These are phyloP conservation scores for Oedothorax gibbosus DNA, from an alignment of 1,140 invertebrate species.

Conservation along the genomic window DNA sequence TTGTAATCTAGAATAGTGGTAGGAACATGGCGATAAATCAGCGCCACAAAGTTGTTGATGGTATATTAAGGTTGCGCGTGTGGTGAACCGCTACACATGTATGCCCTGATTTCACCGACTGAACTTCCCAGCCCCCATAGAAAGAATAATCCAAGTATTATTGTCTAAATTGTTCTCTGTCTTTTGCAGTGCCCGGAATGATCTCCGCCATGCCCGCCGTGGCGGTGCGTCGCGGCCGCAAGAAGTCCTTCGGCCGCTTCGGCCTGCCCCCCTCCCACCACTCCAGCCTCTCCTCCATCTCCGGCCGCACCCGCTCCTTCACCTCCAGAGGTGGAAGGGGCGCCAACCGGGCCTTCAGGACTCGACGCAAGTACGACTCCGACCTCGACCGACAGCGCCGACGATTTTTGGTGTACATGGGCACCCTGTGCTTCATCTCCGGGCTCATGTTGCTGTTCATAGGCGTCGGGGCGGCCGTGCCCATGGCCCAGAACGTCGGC, in stretches of 20 bases:
- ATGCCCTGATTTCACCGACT: too few relatives aligned
- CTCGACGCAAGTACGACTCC: constrained; percentile 6
- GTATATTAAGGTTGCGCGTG: too few relatives aligned
- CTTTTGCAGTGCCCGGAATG: constrained; percentile 52
- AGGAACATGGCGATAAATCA: too few relatives aligned
- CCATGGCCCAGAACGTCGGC: constrained; percentile 61
- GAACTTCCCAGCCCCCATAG: too few relatives aligned
- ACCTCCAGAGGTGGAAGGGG: neutral
- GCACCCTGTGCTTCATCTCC: constrained; percentile 61
- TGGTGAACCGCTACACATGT: too few relatives aligned
- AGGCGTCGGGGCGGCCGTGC: constrained; percentile 60
- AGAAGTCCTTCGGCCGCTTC: constrained; percentile 50
- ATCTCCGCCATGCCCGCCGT: constrained; percentile 65
- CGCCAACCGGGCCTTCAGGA: constrained; percentile 5
- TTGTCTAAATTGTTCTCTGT: neutral
- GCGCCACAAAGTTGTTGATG: too few relatives aligned
- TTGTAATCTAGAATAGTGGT: too few relatives aligned
- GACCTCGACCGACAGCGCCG: constrained; percentile 48
- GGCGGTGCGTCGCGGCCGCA: constrained; percentile 61
- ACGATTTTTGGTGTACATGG: constrained; percentile 62
- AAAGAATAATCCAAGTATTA: too few relatives aligned
- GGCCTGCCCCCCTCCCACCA: constrained; percentile 39
- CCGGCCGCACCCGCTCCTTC: neutral
- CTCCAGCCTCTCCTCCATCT: constrained; percentile 45
- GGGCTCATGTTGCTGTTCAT: constrained; percentile 63